Conservation (phyloP, 1,140 invertebrate species). For the Drosophila lacteicornis region DNA sequence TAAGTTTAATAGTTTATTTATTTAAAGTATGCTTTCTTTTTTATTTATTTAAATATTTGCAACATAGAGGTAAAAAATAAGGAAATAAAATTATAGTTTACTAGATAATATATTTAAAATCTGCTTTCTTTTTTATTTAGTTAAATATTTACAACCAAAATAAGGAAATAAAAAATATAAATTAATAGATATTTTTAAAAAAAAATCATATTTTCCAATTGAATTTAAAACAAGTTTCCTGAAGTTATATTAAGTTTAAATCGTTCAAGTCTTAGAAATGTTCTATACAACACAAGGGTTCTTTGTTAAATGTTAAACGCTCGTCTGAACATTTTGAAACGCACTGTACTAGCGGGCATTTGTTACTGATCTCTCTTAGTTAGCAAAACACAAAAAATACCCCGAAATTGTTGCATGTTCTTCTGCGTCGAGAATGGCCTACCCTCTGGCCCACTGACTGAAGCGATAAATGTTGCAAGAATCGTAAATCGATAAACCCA, state of each 20-base stretch:
- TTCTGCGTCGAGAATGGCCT: slow-evolving; percentile 10
- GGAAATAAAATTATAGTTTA: neutral
- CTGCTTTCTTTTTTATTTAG: neutral
- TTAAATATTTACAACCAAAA: neutral
- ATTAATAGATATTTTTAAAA: neutral
- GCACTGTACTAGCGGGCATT: slow-evolving; percentile 45
- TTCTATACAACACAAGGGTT: no score
- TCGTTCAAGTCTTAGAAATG: neutral
- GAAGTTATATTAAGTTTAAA: neutral
- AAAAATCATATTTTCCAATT: neutral
- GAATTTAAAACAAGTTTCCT: neutral
- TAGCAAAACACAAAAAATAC: slow-evolving; percentile 34
- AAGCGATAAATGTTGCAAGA: slow-evolving; percentile 1
- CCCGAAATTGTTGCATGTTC: slow-evolving; percentile 53
- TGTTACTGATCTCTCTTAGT: slow-evolving; percentile 49
- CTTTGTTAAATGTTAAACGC: neutral
- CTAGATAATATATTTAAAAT: neutral
- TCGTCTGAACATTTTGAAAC: slow-evolving; percentile 13
- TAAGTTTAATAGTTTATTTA: slow-evolving; percentile 1
- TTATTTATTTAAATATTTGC: slow-evolving; percentile 1
- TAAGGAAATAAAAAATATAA: neutral
- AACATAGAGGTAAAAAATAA: no score
- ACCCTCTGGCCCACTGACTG: slow-evolving; percentile 10
- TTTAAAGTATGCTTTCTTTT: neutral
- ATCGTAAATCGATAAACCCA: neutral